Base-by-base conservation (phyloP, 2,888 invertebrate genomes). In the Rhabditophanes sp. region DNA sequence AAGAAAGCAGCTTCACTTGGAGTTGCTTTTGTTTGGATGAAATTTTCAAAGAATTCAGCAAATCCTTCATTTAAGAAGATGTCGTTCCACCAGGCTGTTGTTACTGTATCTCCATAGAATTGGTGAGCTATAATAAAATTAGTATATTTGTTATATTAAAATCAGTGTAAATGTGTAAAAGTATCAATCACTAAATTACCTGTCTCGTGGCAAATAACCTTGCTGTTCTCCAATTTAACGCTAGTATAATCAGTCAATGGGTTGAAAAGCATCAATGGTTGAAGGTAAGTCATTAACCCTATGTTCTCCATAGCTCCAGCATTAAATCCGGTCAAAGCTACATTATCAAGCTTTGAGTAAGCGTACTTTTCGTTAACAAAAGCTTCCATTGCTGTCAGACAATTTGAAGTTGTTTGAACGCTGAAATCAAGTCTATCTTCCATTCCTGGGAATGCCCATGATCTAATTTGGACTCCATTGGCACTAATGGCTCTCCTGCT, bases 81-180 rank as follows among this genome's bases (percentile, higher is more conserved):
- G 32, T 53, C 49, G 25, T 43, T 44, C 53, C 53, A 53, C 53
- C 53, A 53, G 15, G 41, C 37, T 18, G 42, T 41, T 4, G 53
- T 53, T n/a, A 53, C 50, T 16, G 46, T 33, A 30, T 53, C 50
- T 5, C 53, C 53, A 29, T 53, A 53, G 53, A 52, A 53, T 35
- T 53, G 39, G 34, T 49, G 49, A 11, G 49, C 43, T 20, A 47
- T 32, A n/a, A n/a, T n/a, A n/a, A n/a, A n/a, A n/a, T n/a, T n/a
- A n/a, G n/a, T n/a, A n/a, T n/a, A n/a, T n/a, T n/a, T n/a, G n/a
- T n/a, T n/a, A n/a, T n/a, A n/a, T n/a, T n/a, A n/a, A n/a, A n/a
- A n/a, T n/a, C n/a, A n/a, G n/a, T n/a, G n/a, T n/a, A n/a, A n/a
- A n/a, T n/a, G n/a, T n/a, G n/a, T n/a, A n/a, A n/a, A n/a, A n/a